A percentile compares a stretch with the other conserved stretches of the same genome.
Conservation (phyloP, 2,113 vertebrate species). For the Neoarius graeffei region DNA sequence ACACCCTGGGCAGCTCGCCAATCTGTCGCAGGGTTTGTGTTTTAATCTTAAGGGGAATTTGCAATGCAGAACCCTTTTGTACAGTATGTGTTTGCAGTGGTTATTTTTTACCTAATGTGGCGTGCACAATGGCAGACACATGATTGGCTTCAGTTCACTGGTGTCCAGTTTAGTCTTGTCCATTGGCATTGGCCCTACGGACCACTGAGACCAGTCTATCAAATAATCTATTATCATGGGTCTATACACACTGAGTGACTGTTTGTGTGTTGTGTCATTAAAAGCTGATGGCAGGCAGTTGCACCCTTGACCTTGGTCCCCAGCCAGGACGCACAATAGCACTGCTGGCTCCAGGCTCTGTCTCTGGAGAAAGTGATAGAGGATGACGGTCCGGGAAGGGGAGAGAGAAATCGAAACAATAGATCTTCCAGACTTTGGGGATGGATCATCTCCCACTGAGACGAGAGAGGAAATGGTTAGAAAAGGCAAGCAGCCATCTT, state of each 20-base stretch:
- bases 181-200: too few species aligned
- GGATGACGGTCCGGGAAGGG: not conserved
- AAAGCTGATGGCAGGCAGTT: constrained; percentile 32
- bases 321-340: constrained; percentile 62
- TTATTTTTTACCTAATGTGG: not conserved
- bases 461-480: not conserved
- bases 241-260: constrained; percentile 38
- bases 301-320: constrained; percentile 61
- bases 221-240: constrained; percentile 6
- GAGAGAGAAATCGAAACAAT: constrained; percentile 17
- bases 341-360: constrained; percentile 44
- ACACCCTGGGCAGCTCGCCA: too few species aligned
- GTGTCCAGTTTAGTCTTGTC: not conserved
- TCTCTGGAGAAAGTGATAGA: constrained; percentile 45
- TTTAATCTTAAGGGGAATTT: not conserved
- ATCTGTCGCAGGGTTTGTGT: too few species aligned
- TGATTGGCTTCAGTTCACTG: not conserved
- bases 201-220: not conserved
- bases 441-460: not conserved
- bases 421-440: not conserved
- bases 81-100: not conserved
- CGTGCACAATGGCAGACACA: not conserved
- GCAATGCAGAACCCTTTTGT: not conserved
- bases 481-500: not conserved
- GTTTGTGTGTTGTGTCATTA: not conserved